These are phyloP conservation scores for Pristionchus entomophagus DNA, from an alignment of 2,888 invertebrate genomes.

Conservation along the genomic window DNA sequence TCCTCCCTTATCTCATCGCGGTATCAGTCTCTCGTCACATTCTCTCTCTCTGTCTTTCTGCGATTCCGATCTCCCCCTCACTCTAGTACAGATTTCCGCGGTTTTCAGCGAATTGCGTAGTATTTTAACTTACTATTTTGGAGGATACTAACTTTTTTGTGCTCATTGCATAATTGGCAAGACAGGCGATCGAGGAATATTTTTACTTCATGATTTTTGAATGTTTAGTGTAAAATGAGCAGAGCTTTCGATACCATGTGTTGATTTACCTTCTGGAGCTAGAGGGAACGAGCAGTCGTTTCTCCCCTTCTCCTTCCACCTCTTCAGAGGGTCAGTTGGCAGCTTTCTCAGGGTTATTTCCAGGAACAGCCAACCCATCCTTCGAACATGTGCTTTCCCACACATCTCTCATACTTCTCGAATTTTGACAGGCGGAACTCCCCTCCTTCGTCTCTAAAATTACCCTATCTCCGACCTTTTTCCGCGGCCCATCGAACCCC, in stretches of 20 bases:
- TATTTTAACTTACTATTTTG: no score
- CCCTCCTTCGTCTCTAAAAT: not conserved
- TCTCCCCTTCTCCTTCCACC: not conserved
- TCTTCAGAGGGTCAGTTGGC: not conserved
- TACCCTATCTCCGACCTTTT: no score
- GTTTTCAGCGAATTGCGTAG: not conserved
- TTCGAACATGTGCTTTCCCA: not conserved
- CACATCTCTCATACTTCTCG: not conserved
- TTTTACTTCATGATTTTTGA: no score
- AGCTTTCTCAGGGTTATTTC: not conserved
- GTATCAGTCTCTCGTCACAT: not conserved
- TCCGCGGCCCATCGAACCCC: no score
- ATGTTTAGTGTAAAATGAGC: no score
- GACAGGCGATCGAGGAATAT: no score
- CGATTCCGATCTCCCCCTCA: not conserved
- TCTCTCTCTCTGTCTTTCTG: not conserved
- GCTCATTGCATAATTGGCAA: no score
- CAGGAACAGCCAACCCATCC: no score
- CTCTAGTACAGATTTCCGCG: not conserved
- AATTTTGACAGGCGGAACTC: constrained; percentile 8
- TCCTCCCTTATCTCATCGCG: not conserved
- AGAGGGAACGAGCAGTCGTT: not conserved
- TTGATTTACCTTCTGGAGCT: not conserved
- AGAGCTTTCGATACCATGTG: not conserved
- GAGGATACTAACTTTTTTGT: no score